These are phyloP conservation scores for Sarcophilus harrisii DNA, from an alignment of 2,797 vertebrate genomes.

Conservation along the genomic window DNA sequence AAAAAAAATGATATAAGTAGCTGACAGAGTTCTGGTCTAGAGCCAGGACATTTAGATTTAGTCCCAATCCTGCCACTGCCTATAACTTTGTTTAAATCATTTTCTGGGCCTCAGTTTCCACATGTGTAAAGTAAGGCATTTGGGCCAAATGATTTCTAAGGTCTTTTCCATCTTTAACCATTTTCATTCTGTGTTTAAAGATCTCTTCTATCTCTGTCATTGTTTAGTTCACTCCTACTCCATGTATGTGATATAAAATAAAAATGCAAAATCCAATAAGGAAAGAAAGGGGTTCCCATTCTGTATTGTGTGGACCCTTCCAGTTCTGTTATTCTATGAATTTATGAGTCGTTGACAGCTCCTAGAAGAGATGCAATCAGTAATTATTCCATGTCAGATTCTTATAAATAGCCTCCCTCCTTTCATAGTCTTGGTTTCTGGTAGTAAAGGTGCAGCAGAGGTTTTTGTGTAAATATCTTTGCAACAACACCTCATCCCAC, in stretches of 20 bases:
- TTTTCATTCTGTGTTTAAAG: not conserved
- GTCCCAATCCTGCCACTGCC: not conserved
- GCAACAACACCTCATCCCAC: not conserved
- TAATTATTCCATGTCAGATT: constrained; percentile 43
- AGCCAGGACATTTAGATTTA: not conserved
- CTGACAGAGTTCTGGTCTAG: not conserved
- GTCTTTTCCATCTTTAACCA: not conserved
- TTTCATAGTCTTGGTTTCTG: constrained; percentile 12
- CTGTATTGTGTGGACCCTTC: not conserved
- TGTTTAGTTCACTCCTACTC: not conserved
- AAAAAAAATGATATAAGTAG: not conserved
- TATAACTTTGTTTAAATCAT: not conserved
- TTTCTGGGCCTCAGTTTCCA: not conserved
- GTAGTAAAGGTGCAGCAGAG: constrained; percentile 59
- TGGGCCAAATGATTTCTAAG: not conserved
- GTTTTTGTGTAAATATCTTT: constrained; percentile 40
- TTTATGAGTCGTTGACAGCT: constrained; percentile 36
- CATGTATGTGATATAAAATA: not conserved
- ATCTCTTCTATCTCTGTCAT: not conserved
- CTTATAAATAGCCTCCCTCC: constrained; percentile 58
- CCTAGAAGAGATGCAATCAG: constrained; percentile 10
- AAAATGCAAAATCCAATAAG: not conserved
- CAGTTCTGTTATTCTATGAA: not conserved
- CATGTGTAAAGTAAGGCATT: not conserved
- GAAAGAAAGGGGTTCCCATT: not conserved